Evolutionary conservation across 1,140 invertebrate genomes (phyloP).

Genomic region (Monomorium pharaonis): DNA sequence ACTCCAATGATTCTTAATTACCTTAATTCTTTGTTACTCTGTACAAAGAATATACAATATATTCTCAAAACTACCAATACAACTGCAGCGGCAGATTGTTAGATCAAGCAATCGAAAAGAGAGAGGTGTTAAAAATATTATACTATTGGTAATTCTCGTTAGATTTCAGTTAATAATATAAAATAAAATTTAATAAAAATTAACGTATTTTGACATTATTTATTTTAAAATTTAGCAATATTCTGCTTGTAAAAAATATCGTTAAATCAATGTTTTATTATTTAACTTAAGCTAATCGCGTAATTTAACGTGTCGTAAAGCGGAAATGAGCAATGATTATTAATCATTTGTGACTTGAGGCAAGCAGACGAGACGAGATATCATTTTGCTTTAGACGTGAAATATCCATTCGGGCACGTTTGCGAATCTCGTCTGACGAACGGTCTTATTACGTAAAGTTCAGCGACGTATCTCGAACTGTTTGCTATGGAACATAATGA

Average conservation of each 20-base stretch:
- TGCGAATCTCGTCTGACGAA: not conserved
- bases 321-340: not conserved
- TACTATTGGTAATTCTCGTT: no score
- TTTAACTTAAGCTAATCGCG: not conserved
- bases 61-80: not conserved
- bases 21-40: not conserved
- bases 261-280: not conserved
- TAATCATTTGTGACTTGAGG: not conserved
- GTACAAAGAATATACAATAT: no score
- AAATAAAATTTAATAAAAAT: not conserved
- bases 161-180: not conserved
- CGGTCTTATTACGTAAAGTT: conserved; percentile 14
- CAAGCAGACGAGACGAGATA: not conserved
- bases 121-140: not conserved
- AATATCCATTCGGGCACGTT: not conserved
- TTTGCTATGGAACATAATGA: not conserved
- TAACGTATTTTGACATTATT: not conserved
- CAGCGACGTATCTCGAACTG: not conserved
- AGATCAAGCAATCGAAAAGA: not conserved
- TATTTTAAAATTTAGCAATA: not conserved
- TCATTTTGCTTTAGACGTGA: not conserved
- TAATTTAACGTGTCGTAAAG: not conserved
- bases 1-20: not conserved
- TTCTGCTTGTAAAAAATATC: not conserved
- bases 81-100: not conserved